Evolutionary conservation across 2,888 invertebrate genomes (phyloP), one percentile per base, ranked within the genome.

Genomic region (Phyto melanocephala): DNA sequence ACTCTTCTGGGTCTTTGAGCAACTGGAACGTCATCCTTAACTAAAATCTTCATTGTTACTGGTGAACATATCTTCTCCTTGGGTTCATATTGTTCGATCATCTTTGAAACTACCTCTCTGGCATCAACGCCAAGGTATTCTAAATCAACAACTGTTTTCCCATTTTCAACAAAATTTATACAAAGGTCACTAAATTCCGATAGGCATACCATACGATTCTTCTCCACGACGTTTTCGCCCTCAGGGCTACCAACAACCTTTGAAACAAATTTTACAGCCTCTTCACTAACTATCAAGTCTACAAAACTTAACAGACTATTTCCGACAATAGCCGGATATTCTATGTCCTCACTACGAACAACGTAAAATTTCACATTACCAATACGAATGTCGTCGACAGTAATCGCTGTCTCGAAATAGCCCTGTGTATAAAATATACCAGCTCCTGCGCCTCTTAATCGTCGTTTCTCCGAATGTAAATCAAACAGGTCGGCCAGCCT

Each of bases 211-310:
- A 7, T 7, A 7, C 33, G 3, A 33, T 7, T 33, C 3, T 7
- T 33, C 3, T 6, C 33, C 7, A 33, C 33, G 7, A 33, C 33
- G 7, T 4, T 7, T 6, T 33, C 33, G 7, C 3, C 33, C 7
- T 33, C 33, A 4, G 3, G 5, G 3, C 33, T 33, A 4, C 7
- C 5, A 76, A 78, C 42, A 81, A 80, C 15, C 65, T 81, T 11
- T 67, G 65, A 17, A 13, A 71, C 3, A 42, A 54, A 74, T 80
- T 72, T 83, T 74, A 52, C 62, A 74, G 56, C 81, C 75, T 8
- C 67, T 63, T 54, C 24, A 5, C 1, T 50, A 50, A 50, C 3
- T 10, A 50, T 13, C 1, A 50, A 13, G 24, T 50, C 13, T 2
- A 42, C 42, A 42, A 42, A 42, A 42, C n/a, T 42, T 5, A 54